Evolutionary conservation across 2,797 vertebrate genomes (phyloP).

Genomic region (Rallus crepitans): DNA sequence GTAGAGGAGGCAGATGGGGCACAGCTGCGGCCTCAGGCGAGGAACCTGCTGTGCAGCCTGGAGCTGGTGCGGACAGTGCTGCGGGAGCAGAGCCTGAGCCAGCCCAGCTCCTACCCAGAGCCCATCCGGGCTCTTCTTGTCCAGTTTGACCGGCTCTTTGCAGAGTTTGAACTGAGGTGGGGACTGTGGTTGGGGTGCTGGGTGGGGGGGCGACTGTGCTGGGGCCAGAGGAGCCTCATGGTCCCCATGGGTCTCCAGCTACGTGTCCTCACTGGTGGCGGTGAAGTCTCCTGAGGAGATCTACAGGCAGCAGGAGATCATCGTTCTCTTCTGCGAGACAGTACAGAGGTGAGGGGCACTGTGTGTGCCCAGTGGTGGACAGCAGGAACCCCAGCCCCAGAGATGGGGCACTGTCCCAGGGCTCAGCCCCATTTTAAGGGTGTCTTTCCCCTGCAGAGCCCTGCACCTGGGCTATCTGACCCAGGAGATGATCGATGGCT

Average conservation of each 20-base stretch:
- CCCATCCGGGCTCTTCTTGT: slow-evolving; percentile 59
- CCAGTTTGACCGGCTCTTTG: slow-evolving; percentile 76
- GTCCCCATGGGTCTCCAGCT: slow-evolving; percentile 42
- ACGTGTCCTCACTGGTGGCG: slow-evolving; percentile 73
- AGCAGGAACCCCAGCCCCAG: not conserved
- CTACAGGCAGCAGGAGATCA: slow-evolving; percentile 79
- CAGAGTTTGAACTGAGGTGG: slow-evolving; percentile 75
- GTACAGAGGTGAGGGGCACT: slow-evolving; percentile 73
- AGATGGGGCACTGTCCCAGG: accelerated
- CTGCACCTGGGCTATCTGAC: slow-evolving; percentile 76
- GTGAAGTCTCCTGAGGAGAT: slow-evolving; percentile 79
- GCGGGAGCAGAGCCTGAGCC: slow-evolving; percentile 77
- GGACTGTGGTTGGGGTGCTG: not conserved
- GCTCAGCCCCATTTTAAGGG: not conserved
- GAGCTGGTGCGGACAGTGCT: slow-evolving; percentile 71
- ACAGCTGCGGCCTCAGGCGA: slow-evolving; percentile 74
- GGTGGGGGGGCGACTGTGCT: not conserved
- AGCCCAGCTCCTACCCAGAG: slow-evolving; percentile 60
- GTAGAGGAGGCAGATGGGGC: slow-evolving; percentile 71
- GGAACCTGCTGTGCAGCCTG: slow-evolving; percentile 74
- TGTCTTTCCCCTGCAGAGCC: slow-evolving; percentile 57
- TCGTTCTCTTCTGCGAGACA: slow-evolving; percentile 82
- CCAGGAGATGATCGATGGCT: slow-evolving; percentile 82
- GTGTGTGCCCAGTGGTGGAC: accelerated
- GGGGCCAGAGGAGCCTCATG: not conserved